Evolutionary conservation across 1,140 invertebrate genomes (phyloP), one percentile per base, ranked within the genome.

Genomic region (Gryon sp.): DNA sequence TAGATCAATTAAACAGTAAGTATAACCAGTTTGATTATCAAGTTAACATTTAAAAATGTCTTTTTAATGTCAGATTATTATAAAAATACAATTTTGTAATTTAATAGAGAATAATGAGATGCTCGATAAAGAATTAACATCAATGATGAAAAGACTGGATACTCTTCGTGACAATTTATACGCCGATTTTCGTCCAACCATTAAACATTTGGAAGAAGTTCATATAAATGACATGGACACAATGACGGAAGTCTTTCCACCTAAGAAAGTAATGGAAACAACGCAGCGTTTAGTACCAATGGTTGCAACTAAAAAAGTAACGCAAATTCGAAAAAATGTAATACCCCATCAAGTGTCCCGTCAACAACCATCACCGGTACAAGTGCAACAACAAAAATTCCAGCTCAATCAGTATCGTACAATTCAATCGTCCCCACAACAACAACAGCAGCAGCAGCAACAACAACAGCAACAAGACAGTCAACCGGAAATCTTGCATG

Each of bases 401-500:
- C 5, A 12, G 32, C 11, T 34, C 32, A 34, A 6, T 6, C 32
- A 34, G 11, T 34, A n/a, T n/a, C n/a, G n/a, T n/a, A n/a, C 32
- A 34, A 34, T 46, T 24, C 7, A 55, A n/a, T n/a, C n/a, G n/a
- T n/a, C n/a, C n/a, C n/a, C n/a, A 6, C 60, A 14, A 30, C 36
- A 53, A 60, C 38, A 38, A 73, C 28, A 41, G 45, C 43, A 12
- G n/a, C 32, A 55, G 26, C 7, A 55, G n/a, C 16, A 24, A 4
- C 48, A 62, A 7, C 19, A 48, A 38, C 40, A 20, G 9, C 73
- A 69, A n/a, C 81, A 83, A 79, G 79, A 90, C 87, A 80, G 38
- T 90, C 65, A 89, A 85, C 82, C 87, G 86, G 60, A 87, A 89
- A 69, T 88, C 89, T 52, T 87, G 34, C 83, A 81, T 66, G 85